phyloP scores from a whole-genome alignment of 2,113 vertebrate genomes.

The Mesembrinibis cayennensis region DNA sequence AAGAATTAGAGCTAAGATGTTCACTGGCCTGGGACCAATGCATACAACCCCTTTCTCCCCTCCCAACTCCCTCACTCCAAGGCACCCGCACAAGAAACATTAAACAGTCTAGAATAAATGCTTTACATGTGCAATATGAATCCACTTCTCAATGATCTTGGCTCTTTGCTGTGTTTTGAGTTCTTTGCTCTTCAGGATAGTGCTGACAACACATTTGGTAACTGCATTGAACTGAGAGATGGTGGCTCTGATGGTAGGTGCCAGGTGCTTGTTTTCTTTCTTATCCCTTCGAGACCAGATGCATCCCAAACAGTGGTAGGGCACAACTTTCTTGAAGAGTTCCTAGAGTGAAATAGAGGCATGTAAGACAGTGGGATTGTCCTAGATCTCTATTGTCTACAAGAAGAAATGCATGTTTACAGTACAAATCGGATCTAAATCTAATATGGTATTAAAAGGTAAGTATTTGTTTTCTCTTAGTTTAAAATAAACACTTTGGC shows the following conservation, averaged over 20 bases:
- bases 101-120: background rate
- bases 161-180: conserved; percentile 86
- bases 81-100: background rate
- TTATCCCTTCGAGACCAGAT: conserved; percentile 94
- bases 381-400: background rate
- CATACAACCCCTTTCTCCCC: background rate
- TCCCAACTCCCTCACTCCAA: background rate
- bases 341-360: conserved; percentile 72
- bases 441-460: background rate
- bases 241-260: conserved; percentile 89
- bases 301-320: conserved; percentile 92
- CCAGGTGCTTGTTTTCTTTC: conserved; percentile 88
- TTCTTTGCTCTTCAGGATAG: conserved; percentile 81
- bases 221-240: conserved; percentile 93
- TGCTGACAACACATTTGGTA: conserved; percentile 89
- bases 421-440: background rate
- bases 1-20: background rate
- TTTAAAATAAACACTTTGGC: background rate
- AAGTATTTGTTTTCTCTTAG: background rate
- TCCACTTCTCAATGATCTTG: conserved; percentile 93
- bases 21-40: background rate
- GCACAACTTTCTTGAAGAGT: conserved; percentile 92
- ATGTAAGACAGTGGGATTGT: background rate
- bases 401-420: background rate
- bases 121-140: conserved; percentile 88